Percentiles rank a stretch among this genome's conserved stretches.
These are phyloP conservation scores for Hylyphantes graminicola DNA, from an alignment of 1,140 invertebrate genomes.

Conservation along the genomic window DNA sequence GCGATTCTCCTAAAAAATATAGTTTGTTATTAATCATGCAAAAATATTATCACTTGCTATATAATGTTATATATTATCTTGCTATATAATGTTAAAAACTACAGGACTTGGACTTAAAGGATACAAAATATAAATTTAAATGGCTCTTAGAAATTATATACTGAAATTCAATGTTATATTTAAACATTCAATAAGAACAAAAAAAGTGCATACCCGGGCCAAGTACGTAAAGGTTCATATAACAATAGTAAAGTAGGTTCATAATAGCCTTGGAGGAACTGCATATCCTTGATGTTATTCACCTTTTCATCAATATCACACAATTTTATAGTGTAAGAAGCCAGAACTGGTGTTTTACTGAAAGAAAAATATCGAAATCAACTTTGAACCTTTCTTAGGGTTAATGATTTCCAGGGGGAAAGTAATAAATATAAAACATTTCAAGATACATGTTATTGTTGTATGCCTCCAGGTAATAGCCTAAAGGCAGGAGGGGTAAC, in stretches of 20 bases:
- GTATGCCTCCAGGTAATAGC: too few species aligned
- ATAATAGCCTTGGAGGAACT: constrained; percentile 98
- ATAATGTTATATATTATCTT: too few species aligned
- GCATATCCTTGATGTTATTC: constrained; percentile 95
- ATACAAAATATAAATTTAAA: not conserved
- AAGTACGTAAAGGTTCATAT: constrained; percentile 97
- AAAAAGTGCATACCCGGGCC: constrained; percentile 85
- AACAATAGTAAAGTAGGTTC: constrained; percentile 96
- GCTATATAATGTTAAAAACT: not conserved
- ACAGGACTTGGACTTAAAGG: not conserved
- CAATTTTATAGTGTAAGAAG: constrained; percentile 91
- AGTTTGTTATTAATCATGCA: not conserved
- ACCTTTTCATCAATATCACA: constrained; percentile 90
- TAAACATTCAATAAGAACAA: not conserved
- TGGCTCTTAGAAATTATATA: too few species aligned
- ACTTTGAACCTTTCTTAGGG: not conserved
- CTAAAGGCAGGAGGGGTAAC: too few species aligned
- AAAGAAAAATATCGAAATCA: constrained; percentile 35
- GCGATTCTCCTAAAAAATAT: constrained; percentile 76
- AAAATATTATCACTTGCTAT: not conserved
- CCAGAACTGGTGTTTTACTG: constrained; percentile 71
- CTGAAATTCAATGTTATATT: not conserved
- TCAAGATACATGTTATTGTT: not conserved
- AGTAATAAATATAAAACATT: not conserved
- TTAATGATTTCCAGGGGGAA: not conserved